phyloP scores from a whole-genome alignment of 30 jellyfish, hydroid and myxozoan species.

The Hydractinia symbiolongicarpus region DNA sequence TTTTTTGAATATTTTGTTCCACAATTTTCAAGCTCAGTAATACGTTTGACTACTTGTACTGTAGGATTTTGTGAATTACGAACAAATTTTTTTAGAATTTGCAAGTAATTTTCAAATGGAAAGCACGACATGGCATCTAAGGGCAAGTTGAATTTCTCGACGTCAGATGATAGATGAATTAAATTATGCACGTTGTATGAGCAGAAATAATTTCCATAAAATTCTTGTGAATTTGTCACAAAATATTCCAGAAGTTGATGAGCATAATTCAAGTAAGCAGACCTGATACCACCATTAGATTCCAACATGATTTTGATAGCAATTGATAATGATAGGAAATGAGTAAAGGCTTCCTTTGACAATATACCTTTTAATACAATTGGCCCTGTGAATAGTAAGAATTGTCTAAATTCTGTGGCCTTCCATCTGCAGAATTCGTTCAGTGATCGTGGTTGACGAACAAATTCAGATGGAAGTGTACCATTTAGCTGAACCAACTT shows the following conservation, averaged over 20 bases:
- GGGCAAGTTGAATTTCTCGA: conserved; percentile 12
- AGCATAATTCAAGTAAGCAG: conserved; percentile 35
- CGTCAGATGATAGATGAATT: conserved; percentile 37
- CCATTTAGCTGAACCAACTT: conserved; percentile 20
- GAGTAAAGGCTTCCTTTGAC: conserved; percentile 10
- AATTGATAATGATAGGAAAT: conserved; percentile 30
- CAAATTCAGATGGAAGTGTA: conserved; percentile 31
- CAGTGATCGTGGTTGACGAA: conserved; percentile 36
- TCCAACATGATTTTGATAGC: conserved; percentile 36
- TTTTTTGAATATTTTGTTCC: neutral
- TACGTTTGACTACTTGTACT: conserved; percentile 17
- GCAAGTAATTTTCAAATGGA: conserved; percentile 34
- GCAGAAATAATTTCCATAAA: conserved; percentile 39
- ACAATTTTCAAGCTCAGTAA: neutral
- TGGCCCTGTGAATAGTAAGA: conserved; percentile 39
- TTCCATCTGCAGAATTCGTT: conserved; percentile 34
- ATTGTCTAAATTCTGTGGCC: conserved; percentile 42
- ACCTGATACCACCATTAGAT: conserved; percentile 14
- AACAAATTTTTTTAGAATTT: conserved; percentile 12
- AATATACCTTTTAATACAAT: conserved; percentile 26
- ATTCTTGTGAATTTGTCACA: conserved; percentile 26
- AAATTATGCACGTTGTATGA: conserved; percentile 47
- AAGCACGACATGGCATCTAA: conserved; percentile 26
- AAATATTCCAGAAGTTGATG: conserved; percentile 26
- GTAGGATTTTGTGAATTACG: conserved; percentile 15